Percentiles rank a stretch among this genome's conserved stretches.
Conservation (phyloP, 2,797 vertebrate genomes). For the Sebastes flavidus region DNA sequence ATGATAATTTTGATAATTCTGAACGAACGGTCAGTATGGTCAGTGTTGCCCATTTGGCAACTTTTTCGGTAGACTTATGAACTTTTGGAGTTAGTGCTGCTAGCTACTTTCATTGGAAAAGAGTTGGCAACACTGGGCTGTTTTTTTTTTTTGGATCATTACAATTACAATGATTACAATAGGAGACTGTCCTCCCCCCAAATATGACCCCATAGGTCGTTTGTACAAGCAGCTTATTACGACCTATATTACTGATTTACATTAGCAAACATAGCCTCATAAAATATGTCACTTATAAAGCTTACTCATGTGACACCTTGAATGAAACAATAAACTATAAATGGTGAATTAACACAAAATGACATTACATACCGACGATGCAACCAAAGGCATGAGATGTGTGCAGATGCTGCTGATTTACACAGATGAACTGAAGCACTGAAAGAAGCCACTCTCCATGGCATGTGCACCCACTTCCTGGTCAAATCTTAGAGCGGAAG, state of each 20-base stretch:
- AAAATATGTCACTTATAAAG: neutral
- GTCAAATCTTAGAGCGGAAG: neutral
- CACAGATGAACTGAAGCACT: neutral
- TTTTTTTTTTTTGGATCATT: no score
- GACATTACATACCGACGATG: neutral
- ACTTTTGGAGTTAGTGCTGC: neutral
- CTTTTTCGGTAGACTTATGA: neutral
- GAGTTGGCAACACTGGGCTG: neutral
- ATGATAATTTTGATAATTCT: no score
- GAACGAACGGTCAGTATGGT: accelerated
- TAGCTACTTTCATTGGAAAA: neutral
- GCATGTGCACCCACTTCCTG: neutral
- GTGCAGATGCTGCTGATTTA: neutral
- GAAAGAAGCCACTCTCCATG: neutral
- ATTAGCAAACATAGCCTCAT: neutral
- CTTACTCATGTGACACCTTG: neutral
- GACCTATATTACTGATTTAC: neutral
- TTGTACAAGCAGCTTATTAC: neutral
- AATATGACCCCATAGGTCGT: neutral
- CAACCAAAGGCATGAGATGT: neutral
- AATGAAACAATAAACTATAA: neutral
- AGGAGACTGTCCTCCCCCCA: neutral
- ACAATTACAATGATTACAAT: neutral
- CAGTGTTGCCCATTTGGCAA: neutral
- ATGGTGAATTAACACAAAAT: neutral